These are phyloP conservation scores for Neodiprion fabricii DNA, from an alignment of 1,140 invertebrate genomes.

Conservation along the genomic window DNA sequence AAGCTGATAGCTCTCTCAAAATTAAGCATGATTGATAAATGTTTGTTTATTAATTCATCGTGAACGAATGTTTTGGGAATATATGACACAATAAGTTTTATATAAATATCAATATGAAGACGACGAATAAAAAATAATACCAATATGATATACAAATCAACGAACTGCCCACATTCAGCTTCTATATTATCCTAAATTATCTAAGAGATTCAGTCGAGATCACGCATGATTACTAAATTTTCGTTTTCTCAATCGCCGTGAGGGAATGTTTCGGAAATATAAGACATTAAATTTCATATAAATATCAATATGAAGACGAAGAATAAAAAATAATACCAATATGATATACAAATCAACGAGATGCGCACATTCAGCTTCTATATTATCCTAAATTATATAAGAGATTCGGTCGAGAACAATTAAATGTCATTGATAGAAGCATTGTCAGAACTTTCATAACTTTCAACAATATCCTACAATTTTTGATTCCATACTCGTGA, in stretches of 20 bases:
- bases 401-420: neutral
- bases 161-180: conserved; percentile 29
- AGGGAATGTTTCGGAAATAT: conserved; percentile 44
- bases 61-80: conserved; percentile 45
- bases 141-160: conserved; percentile 38
- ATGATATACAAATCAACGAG: conserved; percentile 40
- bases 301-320: conserved; percentile 33
- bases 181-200: neutral
- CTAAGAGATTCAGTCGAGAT: neutral
- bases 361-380: conserved; percentile 21
- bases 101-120: conserved; percentile 36
- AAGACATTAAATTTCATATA: conserved; percentile 28
- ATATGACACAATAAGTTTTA: conserved; percentile 27
- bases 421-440: neutral
- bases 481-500: too few species aligned
- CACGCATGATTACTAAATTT: too few species aligned
- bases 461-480: too few species aligned
- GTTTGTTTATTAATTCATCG: conserved; percentile 46
- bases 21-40: too few species aligned
- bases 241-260: conserved; percentile 47
- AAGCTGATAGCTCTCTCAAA: too few species aligned
- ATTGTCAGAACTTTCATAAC: neutral
- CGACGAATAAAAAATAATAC: conserved; percentile 29
- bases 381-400: neutral
- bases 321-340: conserved; percentile 32